Evolutionary conservation across 2,113 vertebrate species (phyloP), one percentile per base, ranked within the genome.

Genomic region (Oxyruncus cristatus): DNA sequence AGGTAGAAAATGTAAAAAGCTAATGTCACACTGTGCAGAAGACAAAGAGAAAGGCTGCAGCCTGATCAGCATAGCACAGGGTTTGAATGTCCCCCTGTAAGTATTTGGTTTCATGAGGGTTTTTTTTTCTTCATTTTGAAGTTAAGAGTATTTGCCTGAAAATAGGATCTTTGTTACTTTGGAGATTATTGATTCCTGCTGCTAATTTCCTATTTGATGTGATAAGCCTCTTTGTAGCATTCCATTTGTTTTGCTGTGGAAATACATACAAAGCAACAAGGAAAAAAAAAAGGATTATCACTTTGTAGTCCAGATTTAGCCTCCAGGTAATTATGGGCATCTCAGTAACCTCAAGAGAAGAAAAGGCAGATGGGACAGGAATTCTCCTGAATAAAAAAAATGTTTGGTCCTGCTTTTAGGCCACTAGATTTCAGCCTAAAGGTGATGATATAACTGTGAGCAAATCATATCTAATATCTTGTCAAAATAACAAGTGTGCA

Each of bases 131-230:
- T n/a, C n/a, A 52, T 92, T 90, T 90, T 83, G 79, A 89, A 94
- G 79, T 88, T 81, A 92, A 90, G 85, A 46, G 35, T 59, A 53
- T 94, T 96, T 94, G 76, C 56, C 41, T 91, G 79, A 72, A 95
- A 95, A 96, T 74, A 72, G 93, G 83, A 91, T 85, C 90, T 95
- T 91, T 96, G 66, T 91, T 82, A 62, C 91, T 93, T 96, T 63
- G 72, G 88, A 95, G 96, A 92, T 93, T 93, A 92, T 95, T 83
- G 90, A 80, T 92, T 86, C 90, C 88, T 9, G 22, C 90, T 95
- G 90, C 93, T 96, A 88, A 95, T 94, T 94, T 95, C 79, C 61
- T 63, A 61, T 77, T 95, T 53, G 49, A 86, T 68, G 75, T 67
- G 91, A 61, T 92, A 95, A 96, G 56, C 93, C 63, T 96, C 91